These are phyloP conservation scores for Castor canadensis DNA, from an alignment of 2,113 vertebrate genomes.

Conservation along the genomic window DNA sequence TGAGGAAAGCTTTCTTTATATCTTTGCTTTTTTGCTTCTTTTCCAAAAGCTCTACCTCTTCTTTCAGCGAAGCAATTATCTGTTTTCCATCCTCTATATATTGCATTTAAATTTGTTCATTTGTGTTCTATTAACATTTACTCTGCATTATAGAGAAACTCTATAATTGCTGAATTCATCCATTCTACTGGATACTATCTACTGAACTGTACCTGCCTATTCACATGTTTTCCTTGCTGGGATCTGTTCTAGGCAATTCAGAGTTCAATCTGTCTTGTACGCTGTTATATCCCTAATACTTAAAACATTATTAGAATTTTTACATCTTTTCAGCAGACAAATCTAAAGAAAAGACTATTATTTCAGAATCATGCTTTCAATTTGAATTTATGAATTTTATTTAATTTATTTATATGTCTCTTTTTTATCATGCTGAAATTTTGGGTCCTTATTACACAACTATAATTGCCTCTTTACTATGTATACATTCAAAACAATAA, in stretches of 20 bases:
- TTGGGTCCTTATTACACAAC: not conserved
- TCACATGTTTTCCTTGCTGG: not conserved
- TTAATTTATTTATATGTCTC: constrained; percentile 1
- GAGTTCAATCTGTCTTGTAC: not conserved
- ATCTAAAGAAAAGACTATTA: not conserved
- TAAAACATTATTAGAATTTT: not conserved
- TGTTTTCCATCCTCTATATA: not conserved
- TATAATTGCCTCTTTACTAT: constrained; percentile 1
- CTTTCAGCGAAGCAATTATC: not conserved
- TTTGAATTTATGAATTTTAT: not conserved
- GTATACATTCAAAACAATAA: constrained; percentile 17
- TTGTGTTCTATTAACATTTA: not conserved
- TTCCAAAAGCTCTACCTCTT: not conserved
- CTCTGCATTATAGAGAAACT: not conserved
- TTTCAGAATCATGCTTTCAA: constrained; percentile 18
- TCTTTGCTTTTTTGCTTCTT: constrained; percentile 20
- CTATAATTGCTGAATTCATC: not conserved
- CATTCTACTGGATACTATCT: not conserved
- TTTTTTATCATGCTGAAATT: not conserved
- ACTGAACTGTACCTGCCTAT: not conserved
- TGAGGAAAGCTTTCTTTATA: not conserved
- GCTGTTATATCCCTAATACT: not conserved
- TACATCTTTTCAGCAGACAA: not conserved
- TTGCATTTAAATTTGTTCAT: constrained; percentile 21
- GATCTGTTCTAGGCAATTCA: not conserved